Percentiles rank a stretch among this genome's conserved stretches.
phyloP scores from a whole-genome alignment of 2,113 vertebrate genomes.

The Anguilla japonica region DNA sequence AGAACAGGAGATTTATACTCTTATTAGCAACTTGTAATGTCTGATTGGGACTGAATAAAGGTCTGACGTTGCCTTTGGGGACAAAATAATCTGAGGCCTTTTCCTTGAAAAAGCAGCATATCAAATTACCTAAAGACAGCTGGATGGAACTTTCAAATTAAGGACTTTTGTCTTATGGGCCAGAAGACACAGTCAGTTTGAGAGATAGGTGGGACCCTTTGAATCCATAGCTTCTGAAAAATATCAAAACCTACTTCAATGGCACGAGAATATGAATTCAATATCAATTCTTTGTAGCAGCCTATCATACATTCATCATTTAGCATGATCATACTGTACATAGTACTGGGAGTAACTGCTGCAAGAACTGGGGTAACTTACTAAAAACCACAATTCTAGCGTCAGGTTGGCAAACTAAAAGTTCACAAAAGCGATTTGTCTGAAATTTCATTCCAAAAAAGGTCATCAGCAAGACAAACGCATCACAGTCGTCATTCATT shows the following conservation, averaged over 20 bases:
- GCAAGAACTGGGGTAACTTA: too few relatives aligned
- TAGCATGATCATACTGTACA: background rate
- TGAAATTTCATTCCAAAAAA: background rate
- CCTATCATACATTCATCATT: background rate
- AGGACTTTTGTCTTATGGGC: background rate
- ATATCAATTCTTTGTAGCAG: background rate
- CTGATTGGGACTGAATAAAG: conserved; percentile 60
- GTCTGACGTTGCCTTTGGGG: conserved; percentile 21
- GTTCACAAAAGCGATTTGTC: background rate
- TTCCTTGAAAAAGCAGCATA: conserved; percentile 30
- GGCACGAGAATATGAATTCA: background rate
- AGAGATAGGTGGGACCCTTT: background rate
- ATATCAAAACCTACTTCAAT: background rate
- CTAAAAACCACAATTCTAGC: background rate
- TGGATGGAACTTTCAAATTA: background rate
- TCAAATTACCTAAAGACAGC: conserved; percentile 38
- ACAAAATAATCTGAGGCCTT: conserved; percentile 24
- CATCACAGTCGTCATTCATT: background rate
- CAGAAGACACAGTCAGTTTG: background rate
- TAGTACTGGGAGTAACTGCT: background rate
- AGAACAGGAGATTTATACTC: conserved; percentile 62
- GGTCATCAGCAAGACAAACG: background rate
- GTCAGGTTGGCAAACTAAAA: background rate
- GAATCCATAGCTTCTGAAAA: background rate
- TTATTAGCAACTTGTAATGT: conserved; percentile 67